Conservation (phyloP, 2,888 invertebrate species). For the Aquatica leii region DNA sequence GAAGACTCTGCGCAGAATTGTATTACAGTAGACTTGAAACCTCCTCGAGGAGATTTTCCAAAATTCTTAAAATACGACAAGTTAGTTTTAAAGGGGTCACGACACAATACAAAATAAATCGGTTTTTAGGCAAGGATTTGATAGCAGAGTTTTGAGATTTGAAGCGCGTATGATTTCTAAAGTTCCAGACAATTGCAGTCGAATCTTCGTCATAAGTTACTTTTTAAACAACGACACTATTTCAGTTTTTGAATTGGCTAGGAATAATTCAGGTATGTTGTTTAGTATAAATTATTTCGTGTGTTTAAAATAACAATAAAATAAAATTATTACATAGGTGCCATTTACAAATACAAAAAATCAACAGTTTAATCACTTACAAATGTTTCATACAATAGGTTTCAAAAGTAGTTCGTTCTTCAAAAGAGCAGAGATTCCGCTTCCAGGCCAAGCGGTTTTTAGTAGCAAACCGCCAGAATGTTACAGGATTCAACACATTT, state of each 20-base stretch:
- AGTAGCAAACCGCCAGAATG: conserved; percentile 75
- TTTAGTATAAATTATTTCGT: background rate
- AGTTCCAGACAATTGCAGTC: conserved; percentile 68
- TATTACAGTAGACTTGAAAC: conserved; percentile 78
- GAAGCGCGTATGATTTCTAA: conserved; percentile 79
- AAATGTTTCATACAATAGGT: conserved; percentile 42
- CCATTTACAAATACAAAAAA: no score
- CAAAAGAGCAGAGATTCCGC: conserved; percentile 72
- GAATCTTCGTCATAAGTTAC: conserved; percentile 84
- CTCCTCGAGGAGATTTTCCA: conserved; percentile 78
- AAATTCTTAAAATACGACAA: conserved; percentile 84
- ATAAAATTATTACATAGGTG: no score
- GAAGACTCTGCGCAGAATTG: conserved; percentile 92
- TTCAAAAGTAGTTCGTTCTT: conserved; percentile 70
- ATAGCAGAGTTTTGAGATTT: conserved; percentile 81
- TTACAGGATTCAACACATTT: conserved; percentile 83
- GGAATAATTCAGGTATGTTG: conserved; percentile 74
- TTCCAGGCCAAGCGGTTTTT: conserved; percentile 78
- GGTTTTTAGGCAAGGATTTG: conserved; percentile 68
- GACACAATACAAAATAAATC: conserved; percentile 2
- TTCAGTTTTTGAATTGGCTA: conserved; percentile 79
- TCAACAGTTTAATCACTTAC: background rate
- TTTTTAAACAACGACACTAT: conserved; percentile 85
- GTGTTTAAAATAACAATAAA: no score
- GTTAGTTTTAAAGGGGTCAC: no score